Base-by-base conservation (phyloP, 2,888 invertebrate species). In the Platerodrilus igneus region DNA sequence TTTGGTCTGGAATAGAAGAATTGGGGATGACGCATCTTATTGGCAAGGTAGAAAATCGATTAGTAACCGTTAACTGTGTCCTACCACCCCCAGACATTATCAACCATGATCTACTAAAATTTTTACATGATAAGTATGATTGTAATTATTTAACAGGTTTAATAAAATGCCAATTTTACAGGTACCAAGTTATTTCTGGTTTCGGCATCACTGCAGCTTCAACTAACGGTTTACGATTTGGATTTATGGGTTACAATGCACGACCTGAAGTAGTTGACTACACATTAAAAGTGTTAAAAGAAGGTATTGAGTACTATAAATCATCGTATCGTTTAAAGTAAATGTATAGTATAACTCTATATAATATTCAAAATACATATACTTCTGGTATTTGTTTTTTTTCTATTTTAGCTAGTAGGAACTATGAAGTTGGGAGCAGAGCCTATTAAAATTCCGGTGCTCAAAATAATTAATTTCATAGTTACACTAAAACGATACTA, bases 141-240 rank as follows among this genome's bases (percentile, higher is more conserved):
- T 25, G 2, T 8, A 9, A 13, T 20, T 2, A 5, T 2, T 3
- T n/a, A 3, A 3, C 1, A 10, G 1, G 14, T 2, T 2, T 16
- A 8, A 10, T 2, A 6, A 16, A 17, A 10, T n/a, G n/a, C n/a
- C n/a, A n/a, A n/a, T n/a, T n/a, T n/a, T n/a, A n/a, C 58, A 78
- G 77, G 22, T 68, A 77, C 56, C 63, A 66, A 44, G 74, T 89
- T 18, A 80, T 88, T 53, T 81, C 91, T 39, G 77, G 84, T 42
- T 81, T 81, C 7, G 91, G 91, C 0, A 66, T 91, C 10, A 91
- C 90, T 0, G 82, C 84, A 1, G 84, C 87, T 0, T 75, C 69
- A 0, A 86, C 85, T 10, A 81, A 81, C 52, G 75, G 86, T 1
- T 78, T 89, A 55, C 77, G 91, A 2, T 76, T 92, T 47, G 91